Evolutionary conservation across 2,797 vertebrate species (phyloP).

Genomic region (Betta splendens): DNA sequence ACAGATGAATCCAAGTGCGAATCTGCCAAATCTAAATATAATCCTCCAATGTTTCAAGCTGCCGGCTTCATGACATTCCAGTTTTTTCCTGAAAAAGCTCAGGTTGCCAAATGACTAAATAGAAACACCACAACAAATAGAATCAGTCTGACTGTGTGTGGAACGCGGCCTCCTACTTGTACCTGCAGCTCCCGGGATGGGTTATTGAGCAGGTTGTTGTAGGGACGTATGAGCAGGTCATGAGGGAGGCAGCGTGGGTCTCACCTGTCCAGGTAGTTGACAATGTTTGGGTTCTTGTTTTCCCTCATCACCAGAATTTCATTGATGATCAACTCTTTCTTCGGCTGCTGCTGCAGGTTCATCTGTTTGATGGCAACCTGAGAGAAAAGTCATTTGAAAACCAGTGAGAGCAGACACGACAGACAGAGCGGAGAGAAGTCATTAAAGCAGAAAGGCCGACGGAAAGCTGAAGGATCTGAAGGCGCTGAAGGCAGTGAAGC

Average conservation of each 20-base stretch:
- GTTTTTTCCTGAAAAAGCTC: too few species aligned
- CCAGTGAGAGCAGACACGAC: neutral
- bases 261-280: conserved; percentile 97
- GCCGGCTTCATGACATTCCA: conserved; percentile 8
- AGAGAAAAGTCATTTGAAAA: neutral
- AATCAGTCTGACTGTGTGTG: too few species aligned
- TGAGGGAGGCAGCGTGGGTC: too few species aligned
- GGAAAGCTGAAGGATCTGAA: too few species aligned
- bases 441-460: neutral
- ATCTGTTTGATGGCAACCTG: conserved; percentile 98
- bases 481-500: conserved; percentile 5
- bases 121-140: too few species aligned
- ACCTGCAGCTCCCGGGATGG: too few species aligned
- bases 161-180: too few species aligned
- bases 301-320: conserved; percentile 99
- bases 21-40: conserved; percentile 19
- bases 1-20: neutral
- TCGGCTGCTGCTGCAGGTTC: conserved; percentile 97
- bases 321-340: conserved; percentile 97
- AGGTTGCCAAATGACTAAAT: too few species aligned
- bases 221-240: too few species aligned
- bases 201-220: too few species aligned
- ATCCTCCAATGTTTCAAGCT: conserved; percentile 2
- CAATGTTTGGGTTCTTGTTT: conserved; percentile 99
- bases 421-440: neutral